phyloP scores from a whole-genome alignment of 2,797 vertebrate species.

The Lerista edwardsae region DNA sequence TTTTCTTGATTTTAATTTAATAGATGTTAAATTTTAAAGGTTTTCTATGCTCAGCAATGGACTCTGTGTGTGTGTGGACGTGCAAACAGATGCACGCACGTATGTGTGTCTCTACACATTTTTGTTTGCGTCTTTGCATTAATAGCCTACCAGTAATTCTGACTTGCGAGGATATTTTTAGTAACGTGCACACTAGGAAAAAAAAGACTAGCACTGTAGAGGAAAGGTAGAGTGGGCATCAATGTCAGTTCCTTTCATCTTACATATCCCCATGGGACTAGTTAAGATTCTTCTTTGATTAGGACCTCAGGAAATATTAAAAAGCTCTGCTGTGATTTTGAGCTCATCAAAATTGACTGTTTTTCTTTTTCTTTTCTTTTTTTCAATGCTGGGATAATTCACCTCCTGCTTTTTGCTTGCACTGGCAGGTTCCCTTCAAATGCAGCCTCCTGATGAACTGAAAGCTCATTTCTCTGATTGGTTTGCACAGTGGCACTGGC shows the following conservation, averaged over 20 bases:
- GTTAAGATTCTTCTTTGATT: slow-evolving; percentile 80
- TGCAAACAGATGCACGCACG: too few relatives aligned
- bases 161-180: slow-evolving; percentile 73
- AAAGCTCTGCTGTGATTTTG: slow-evolving; percentile 72
- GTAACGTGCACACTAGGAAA: slow-evolving; percentile 49
- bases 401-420: slow-evolving; percentile 53
- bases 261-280: slow-evolving; percentile 74
- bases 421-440: slow-evolving; percentile 59
- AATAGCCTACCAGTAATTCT: slow-evolving; percentile 68
- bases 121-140: slow-evolving; percentile 70
- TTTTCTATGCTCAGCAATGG: slow-evolving; percentile 46
- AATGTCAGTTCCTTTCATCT: slow-evolving; percentile 76
- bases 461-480: slow-evolving; percentile 1
- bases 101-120: slow-evolving; percentile 20
- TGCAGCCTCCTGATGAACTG: slow-evolving; percentile 56
- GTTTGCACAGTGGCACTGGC: background rate
- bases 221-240: slow-evolving; percentile 71
- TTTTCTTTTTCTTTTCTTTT: slow-evolving; percentile 61
- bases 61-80: slow-evolving; percentile 2
- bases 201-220: slow-evolving; percentile 21
- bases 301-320: slow-evolving; percentile 78
- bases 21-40: slow-evolving; percentile 78
- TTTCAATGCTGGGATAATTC: slow-evolving; percentile 55
- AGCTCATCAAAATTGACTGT: slow-evolving; percentile 72
- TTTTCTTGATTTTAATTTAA: slow-evolving; percentile 79